Conservation (phyloP, 2,113 vertebrate species). For the Cryptotis parvus region DNA sequence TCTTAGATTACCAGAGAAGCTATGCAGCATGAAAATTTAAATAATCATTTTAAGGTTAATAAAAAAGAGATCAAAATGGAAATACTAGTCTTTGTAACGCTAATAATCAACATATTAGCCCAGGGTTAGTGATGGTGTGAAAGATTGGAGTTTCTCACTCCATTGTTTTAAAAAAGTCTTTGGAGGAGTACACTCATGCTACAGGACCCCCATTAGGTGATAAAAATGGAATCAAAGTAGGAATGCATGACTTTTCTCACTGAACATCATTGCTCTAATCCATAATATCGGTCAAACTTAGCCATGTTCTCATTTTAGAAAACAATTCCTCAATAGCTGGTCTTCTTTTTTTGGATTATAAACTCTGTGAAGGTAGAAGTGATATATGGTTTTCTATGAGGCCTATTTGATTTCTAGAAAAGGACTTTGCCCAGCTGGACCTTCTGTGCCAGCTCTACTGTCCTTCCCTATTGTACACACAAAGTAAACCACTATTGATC, state of each 20-base stretch:
- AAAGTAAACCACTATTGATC: background rate
- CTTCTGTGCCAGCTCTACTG: background rate
- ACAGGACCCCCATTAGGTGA: background rate
- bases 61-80: background rate
- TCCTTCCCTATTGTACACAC: background rate
- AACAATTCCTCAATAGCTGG: background rate
- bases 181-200: background rate
- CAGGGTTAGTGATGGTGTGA: background rate
- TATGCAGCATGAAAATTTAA: background rate
- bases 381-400: background rate
- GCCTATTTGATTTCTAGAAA: background rate
- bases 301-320: background rate
- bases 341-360: background rate
- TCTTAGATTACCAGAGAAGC: background rate
- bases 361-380: background rate
- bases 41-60: no score
- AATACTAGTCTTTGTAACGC: background rate
- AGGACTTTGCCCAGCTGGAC: background rate
- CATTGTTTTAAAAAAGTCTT: background rate
- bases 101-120: background rate
- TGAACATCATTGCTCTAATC: background rate
- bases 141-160: background rate
- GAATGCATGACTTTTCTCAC: conserved; percentile 19
- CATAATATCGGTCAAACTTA: background rate
- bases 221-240: background rate